Conservation (phyloP, 2,888 invertebrate species). For the Cheilosia impressa region DNA sequence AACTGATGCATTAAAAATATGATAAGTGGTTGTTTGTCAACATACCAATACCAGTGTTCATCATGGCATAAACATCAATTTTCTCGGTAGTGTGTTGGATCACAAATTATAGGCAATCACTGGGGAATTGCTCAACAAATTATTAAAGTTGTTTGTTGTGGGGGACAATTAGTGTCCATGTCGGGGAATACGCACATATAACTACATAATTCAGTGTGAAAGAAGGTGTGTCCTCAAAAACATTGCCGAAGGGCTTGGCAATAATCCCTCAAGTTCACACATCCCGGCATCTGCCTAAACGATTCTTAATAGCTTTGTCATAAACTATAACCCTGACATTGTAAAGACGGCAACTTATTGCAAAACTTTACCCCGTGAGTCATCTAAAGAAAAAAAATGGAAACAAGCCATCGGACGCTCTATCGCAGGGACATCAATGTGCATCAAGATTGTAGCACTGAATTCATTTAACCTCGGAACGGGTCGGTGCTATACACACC, state of each 20-base stretch:
- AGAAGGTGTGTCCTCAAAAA: neutral
- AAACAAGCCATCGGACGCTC: slow-evolving; percentile 30
- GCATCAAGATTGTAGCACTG: slow-evolving; percentile 34
- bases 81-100: neutral
- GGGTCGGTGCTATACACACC: neutral
- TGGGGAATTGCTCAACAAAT: neutral
- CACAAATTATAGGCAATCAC: neutral
- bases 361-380: slow-evolving; percentile 3
- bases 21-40: neutral
- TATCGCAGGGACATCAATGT: slow-evolving; percentile 38
- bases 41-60: neutral
- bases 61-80: neutral
- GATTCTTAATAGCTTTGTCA: slow-evolving; percentile 7
- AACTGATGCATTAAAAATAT: slow-evolving; percentile 1
- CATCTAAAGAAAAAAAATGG: neutral
- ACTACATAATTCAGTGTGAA: neutral
- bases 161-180: neutral
- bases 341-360: slow-evolving; percentile 16
- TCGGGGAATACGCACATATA: neutral
- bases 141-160: neutral
- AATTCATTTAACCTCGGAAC: slow-evolving; percentile 45
- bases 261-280: neutral
- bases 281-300: neutral
- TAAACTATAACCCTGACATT: slow-evolving; percentile 41
- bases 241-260: neutral